Evolutionary conservation across 2,797 vertebrate genomes (phyloP), one percentile per base, ranked within the genome.

Genomic region (Odontamblyopus rebecca): DNA sequence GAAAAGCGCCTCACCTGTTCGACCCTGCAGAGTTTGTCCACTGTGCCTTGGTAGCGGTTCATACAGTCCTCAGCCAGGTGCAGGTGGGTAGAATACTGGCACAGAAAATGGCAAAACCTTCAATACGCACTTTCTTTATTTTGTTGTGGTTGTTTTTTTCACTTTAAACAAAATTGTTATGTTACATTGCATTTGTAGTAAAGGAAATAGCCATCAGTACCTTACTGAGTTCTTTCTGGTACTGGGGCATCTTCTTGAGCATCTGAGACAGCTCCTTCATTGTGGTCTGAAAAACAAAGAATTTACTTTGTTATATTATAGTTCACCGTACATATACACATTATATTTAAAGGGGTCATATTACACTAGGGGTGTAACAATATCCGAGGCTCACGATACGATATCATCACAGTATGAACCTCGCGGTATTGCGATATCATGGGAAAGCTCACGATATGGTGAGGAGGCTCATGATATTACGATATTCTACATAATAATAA

Each of bases 241-340:
- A 98, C 86, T 99, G 98, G 0, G 98, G 98, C 98, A 99, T 99
- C 91, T 98, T 98, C 93, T 99, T 99, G 85, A 99, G 91, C 98
- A 99, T 99, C 93, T 99, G 97, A 18, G 97, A 94, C 79, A 99
- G 92, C 83, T 99, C 97, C 72, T 97, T 96, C 94, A 99, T 96
- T 72, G 97, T 98, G 73, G 97, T 97, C 98, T 99, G 81, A 0
- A 82, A 59, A 66, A 79, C 63, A 77, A 48, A 64, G 5, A 18
- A 23, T 56, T 23, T 19, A n/a, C 19, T 12, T 44, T 2, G 12
- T 44, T 44, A 44, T 2, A 44, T 13, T 2, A 13, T 13, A 44
- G 1, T 41, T 9, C 38, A 41, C 6, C 9, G 2, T 41, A 41
- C 2, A 41, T 41, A 12, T 41, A 9, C 38, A 41, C 8, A 32